Base-by-base conservation (phyloP, 2,113 vertebrate genomes). In the Dinomys branickii region DNA sequence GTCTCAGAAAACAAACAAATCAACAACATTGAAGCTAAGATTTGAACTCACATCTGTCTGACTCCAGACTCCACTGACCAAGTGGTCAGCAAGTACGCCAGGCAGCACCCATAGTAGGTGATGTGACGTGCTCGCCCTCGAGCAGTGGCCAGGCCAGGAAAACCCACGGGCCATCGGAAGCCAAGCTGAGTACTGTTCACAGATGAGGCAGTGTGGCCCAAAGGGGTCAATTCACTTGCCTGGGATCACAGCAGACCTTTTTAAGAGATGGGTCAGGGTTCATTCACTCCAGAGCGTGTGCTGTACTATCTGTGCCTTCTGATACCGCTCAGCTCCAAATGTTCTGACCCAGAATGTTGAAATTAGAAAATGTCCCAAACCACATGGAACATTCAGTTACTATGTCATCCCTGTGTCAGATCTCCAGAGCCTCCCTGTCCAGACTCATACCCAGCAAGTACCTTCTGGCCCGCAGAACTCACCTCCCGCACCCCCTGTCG, bases 391-490 rank as follows among this genome's bases (percentile, higher is more conserved):
- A 28, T 71, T 89, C 58, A 7, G 3, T 77, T 77, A 26, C 33
- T 0, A 0, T 1, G 6, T n/a, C 44, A 12, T 59, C 58, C 17
- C 54, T 24, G 38, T 26, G 26, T 38, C 5, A 0, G 69, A 41
- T 35, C 58, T 44, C 82, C 30, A 56, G 6, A 44, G 26, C 8
- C 41, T 33, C 22, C n/a, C 54, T 35, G 9, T 75, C 83, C 80
- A 89, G 61, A 73, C 14, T 87, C 28, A 47, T 12, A 2, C 33
- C 28, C 19, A 16, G 7, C 7, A 56, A 71, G 35, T 3, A 33
- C 28, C 35, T 84, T 80, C 47, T 41, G 19, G 59, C 28, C 41
- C 44, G 38, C 26, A 78, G 44, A 86, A 26, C 0, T 56, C 2
- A 28, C 35, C 65, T 65, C 28, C 41, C 33, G 24, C 47, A 78